Conservation (phyloP, 2,797 vertebrate species). For the Neostethus bicornis region DNA sequence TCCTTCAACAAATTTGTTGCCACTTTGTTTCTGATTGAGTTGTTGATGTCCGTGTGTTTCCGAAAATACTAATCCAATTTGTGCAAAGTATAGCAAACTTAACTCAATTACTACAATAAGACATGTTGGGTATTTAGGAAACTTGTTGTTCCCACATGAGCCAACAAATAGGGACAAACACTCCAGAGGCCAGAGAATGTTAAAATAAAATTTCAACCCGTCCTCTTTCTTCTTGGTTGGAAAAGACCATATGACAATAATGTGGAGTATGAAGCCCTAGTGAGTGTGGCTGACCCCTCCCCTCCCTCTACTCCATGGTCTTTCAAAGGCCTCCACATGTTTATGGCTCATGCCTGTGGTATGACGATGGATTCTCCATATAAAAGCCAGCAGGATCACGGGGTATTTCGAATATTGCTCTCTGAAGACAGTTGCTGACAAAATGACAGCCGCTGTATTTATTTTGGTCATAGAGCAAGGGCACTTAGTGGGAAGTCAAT, state of each 20-base stretch:
- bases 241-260: constrained; percentile 79
- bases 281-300: constrained; percentile 66
- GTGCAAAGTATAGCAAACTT: background rate
- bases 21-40: constrained; percentile 69
- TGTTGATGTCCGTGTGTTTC: constrained; percentile 57
- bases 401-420: constrained; percentile 83
- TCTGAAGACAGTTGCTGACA: constrained; percentile 83
- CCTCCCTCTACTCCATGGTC: constrained; percentile 61
- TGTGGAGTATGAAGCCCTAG: constrained; percentile 65
- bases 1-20: constrained; percentile 50
- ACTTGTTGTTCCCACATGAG: constrained; percentile 30
- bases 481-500: constrained; percentile 82
- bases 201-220: constrained; percentile 56
- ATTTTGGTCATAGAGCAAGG: constrained; percentile 80
- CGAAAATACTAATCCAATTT: too few relatives aligned
- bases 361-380: constrained; percentile 85
- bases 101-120: constrained; percentile 14
- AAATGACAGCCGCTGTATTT: constrained; percentile 83
- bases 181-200: constrained; percentile 55
- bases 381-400: constrained; percentile 78
- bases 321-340: constrained; percentile 82
- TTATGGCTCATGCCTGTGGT: constrained; percentile 85
- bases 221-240: constrained; percentile 69
- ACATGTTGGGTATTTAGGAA: constrained; percentile 44
- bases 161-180: constrained; percentile 57